These are phyloP conservation scores for Mustelus asterias DNA, from an alignment of 2,113 vertebrate species.

Conservation along the genomic window DNA sequence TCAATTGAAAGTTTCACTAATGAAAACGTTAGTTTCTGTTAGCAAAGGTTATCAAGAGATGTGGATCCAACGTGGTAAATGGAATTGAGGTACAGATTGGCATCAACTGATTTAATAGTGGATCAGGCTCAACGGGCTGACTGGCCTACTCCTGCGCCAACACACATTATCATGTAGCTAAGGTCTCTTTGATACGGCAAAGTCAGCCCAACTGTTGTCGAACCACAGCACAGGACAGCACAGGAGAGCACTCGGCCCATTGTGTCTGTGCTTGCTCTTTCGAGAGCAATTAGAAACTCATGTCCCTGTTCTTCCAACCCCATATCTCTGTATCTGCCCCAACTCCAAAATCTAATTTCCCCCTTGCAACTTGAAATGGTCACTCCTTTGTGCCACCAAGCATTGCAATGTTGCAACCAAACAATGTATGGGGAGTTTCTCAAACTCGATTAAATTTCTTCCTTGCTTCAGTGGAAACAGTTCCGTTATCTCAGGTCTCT, in stretches of 20 bases:
- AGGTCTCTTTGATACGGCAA: background rate
- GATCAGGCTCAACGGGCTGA: background rate
- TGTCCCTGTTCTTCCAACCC: no score
- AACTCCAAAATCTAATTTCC: background rate
- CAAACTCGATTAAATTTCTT: background rate
- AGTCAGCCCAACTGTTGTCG: background rate
- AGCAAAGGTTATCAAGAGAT: background rate
- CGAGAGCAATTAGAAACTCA: background rate
- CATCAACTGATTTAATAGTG: background rate
- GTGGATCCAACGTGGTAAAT: background rate
- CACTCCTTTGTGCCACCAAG: background rate
- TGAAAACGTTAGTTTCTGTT: background rate
- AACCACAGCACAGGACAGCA: background rate
- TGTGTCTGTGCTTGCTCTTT: background rate
- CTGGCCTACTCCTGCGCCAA: background rate
- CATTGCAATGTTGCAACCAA: background rate
- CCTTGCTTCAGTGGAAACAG: background rate
- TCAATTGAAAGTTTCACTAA: background rate
- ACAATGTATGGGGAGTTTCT: background rate
- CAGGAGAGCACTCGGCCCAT: background rate
- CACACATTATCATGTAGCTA: background rate
- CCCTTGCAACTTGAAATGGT: background rate
- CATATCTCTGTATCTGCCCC: background rate
- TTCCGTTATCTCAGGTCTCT: background rate
- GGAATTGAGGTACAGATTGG: background rate